phyloP scores from a whole-genome alignment of 2,888 invertebrate species.

The Sinelater perroti region DNA sequence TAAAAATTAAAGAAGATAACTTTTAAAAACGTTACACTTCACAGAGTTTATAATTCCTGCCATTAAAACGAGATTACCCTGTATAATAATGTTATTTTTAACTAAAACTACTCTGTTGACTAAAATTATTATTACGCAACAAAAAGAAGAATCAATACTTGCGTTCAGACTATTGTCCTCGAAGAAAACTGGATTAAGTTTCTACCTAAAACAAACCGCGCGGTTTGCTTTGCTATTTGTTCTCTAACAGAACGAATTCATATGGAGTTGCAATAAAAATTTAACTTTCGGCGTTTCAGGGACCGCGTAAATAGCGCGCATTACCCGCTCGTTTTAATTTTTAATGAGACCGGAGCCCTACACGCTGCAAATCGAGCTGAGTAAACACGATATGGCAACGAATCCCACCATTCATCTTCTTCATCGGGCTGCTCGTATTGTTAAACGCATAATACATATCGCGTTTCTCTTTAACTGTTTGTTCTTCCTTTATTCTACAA shows the following conservation, averaged over 20 bases:
- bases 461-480: slow-evolving; percentile 26
- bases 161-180: too few relatives aligned
- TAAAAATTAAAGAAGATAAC: too few relatives aligned
- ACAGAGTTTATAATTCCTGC: too few relatives aligned
- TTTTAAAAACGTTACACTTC: too few relatives aligned
- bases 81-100: too few relatives aligned
- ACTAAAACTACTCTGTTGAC: too few relatives aligned
- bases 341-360: slow-evolving; percentile 22
- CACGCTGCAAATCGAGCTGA: slow-evolving; percentile 28
- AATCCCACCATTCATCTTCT: slow-evolving; percentile 31
- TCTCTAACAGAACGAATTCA: slow-evolving; percentile 1
- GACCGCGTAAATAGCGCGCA: slow-evolving; percentile 19
- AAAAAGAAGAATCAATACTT: too few relatives aligned
- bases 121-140: too few relatives aligned
- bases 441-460: slow-evolving; percentile 26
- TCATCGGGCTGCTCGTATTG: slow-evolving; percentile 29
- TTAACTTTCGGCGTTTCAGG: slow-evolving; percentile 16
- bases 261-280: slow-evolving; percentile 25
- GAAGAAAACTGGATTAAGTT: too few relatives aligned
- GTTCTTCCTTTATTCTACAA: slow-evolving; percentile 25
- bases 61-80: too few relatives aligned
- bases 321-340: slow-evolving; percentile 26
- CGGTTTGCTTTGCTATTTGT: slow-evolving; percentile 16
- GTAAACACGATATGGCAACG: slow-evolving; percentile 29
- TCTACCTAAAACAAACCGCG: too few relatives aligned